Conservation (phyloP, 30 jellyfish, hydroid and myxozoan species). For the Hydractinia echinata region DNA sequence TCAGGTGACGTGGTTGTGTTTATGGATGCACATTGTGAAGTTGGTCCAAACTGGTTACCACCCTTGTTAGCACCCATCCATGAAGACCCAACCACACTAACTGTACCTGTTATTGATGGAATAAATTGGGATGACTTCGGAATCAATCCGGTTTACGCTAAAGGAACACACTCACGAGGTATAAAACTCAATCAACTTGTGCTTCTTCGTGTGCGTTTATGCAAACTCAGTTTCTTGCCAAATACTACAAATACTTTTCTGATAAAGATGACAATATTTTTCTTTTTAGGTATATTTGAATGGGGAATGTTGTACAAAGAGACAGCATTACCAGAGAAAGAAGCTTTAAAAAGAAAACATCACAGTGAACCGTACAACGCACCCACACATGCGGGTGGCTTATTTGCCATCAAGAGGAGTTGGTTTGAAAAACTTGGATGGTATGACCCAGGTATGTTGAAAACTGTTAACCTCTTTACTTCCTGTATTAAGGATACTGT, state of each 20-base stretch:
- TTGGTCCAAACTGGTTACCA: conserved; percentile 41
- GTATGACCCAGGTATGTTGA: conserved; percentile 43
- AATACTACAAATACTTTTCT: too few relatives aligned
- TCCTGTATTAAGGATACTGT: too few relatives aligned
- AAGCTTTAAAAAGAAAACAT: conserved; percentile 21
- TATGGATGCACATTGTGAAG: conserved; percentile 51
- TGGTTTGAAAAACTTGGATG: conserved; percentile 48
- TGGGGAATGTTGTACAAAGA: conserved; percentile 51
- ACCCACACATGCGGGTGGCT: conserved; percentile 55
- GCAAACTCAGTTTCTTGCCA: too few relatives aligned
- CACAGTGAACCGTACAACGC: conserved; percentile 38
- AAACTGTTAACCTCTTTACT: too few relatives aligned
- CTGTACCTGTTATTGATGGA: conserved; percentile 45
- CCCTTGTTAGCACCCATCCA: conserved; percentile 41
- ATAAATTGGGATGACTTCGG: conserved; percentile 36
- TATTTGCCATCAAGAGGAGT: conserved; percentile 38
- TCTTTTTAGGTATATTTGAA: conserved; percentile 30
- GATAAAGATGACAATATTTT: neutral
- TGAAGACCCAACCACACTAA: conserved; percentile 33
- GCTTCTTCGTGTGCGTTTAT: neutral
- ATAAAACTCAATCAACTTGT: neutral
- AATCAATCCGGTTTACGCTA: conserved; percentile 32
- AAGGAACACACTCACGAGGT: conserved; percentile 47
- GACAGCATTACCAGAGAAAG: conserved; percentile 38
- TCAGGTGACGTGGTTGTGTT: conserved; percentile 48